Base-by-base conservation (phyloP, 1,140 invertebrate genomes). In the Venustaconcha ellipsiformis region DNA sequence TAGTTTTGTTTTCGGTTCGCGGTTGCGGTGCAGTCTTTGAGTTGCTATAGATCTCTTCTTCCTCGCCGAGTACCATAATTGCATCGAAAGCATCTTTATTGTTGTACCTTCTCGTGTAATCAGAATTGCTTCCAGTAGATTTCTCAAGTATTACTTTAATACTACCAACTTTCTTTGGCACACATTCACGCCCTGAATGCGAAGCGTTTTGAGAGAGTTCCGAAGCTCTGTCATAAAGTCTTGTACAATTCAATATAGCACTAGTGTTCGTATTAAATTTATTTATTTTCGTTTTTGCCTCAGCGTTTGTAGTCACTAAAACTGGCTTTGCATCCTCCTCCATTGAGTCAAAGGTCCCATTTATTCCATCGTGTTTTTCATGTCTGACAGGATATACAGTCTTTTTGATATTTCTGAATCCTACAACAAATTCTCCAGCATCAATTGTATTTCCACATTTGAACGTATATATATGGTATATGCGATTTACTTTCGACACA, bases 81-180 rank as follows among this genome's bases (percentile, higher is more conserved):
- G 67, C 60, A 18, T 70, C 62, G 1, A 65, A 20, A 17, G 14
- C 65, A 8, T 60, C 59, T 15, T 70, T 60, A 1, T 48, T n/a
- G 30, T 15, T 59, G 30, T 23, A 48, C 15, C 18, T 62, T 8
- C 11, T 20, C 15, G 59, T 48, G 37, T 48, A 6, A 8, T 48
- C 20, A 2, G 65, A 11, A 8, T 30, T 63, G 23, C 65, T n/a
- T 26, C 74, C 74, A n/a, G 67, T 76, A 8, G 59, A 64, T 17
- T 76, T 62, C 26, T 76, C 67, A 3, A 76, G 60, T 67, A 70
- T 76, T 23, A 70, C 20, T 48, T 76, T 76, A 37, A 76, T 76
- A 65, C 70, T 67, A 70, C 68, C 58, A 15, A 76, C 23, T n/a
- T 76, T 67, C 37, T 76, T 67, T 20, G 74, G 70, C 57, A 76